Evolutionary conservation across 2,888 invertebrate species (phyloP), one percentile per base, ranked within the genome.

Genomic region (Andrena praecox): DNA sequence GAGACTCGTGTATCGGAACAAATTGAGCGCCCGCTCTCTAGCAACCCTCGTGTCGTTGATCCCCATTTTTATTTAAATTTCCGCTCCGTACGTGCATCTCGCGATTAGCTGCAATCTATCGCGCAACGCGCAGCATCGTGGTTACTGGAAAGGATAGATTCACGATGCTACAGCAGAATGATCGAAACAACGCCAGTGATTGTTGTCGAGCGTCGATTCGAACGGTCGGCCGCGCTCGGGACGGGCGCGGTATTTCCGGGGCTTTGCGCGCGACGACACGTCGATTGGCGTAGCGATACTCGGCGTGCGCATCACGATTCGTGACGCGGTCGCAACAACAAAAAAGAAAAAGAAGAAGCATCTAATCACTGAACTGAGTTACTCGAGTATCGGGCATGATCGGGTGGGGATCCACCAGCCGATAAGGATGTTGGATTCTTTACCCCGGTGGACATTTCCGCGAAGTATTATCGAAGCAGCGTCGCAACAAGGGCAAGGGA

Each of bases 221-320:
- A 92, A 91, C 87, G 87, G 85, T 73, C 89, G 90, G 89, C 90
- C 91, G 92, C 91, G 91, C 89, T 89, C 50, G 67, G 77, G 63
- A 91, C 92, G 93, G 93, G 93, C 91, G 93, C 93, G 93, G 93
- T 93, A 91, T 92, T 93, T 93, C 93, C 93, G 93, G 93, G 91
- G 86, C 89, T 90, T 87, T 89, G 88, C 83, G 84, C 84, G 76
- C 85, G 85, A 80, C 90, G 85, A 87, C 87, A 86, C 87, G 87
- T 89, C 88, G 83, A 88, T 90, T 84, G 88, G 91, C 87, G 90
- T 77, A 88, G 78, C 85, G 85, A 88, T 88, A 85, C 82, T 80
- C 81, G 84, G 80, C 76, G 76, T 77, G 72, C 80, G 80, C 78
- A 80, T 77, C 69, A 67, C 62, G 73, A 77, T 78, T 83, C 64